Evolutionary conservation across 2,797 vertebrate species (phyloP).

Genomic region (Lacerta viridis): DNA sequence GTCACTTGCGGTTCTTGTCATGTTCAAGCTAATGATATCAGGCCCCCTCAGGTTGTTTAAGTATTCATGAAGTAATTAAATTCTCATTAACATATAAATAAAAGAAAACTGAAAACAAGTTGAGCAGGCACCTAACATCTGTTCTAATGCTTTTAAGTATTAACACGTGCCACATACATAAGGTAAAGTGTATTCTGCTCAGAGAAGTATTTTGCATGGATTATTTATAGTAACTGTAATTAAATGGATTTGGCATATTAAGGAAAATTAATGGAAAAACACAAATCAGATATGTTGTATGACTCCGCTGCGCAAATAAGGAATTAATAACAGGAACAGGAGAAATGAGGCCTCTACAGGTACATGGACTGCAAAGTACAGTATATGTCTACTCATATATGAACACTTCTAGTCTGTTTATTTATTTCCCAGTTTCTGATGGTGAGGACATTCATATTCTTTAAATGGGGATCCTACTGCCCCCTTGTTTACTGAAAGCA

Average conservation of each 20-base stretch:
- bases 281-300: slow-evolving; percentile 69
- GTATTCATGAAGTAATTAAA: slow-evolving; percentile 91
- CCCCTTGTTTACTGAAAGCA: too few species aligned
- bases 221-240: slow-evolving; percentile 85
- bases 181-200: slow-evolving; percentile 81
- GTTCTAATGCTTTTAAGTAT: slow-evolving; percentile 87
- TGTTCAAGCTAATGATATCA: slow-evolving; percentile 89
- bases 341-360: slow-evolving; percentile 39
- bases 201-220: slow-evolving; percentile 79
- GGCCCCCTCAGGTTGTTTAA: slow-evolving; percentile 88
- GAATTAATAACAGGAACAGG: slow-evolving; percentile 60
- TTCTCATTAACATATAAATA: slow-evolving; percentile 92
- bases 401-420: not conserved
- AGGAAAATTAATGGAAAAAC: slow-evolving; percentile 76
- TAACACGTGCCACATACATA: slow-evolving; percentile 81
- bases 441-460: not conserved
- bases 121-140: slow-evolving; percentile 88
- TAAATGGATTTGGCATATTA: slow-evolving; percentile 81
- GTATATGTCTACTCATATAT: slow-evolving; percentile 18
- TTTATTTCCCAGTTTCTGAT: not conserved
- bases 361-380: not conserved
- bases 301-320: slow-evolving; percentile 68
- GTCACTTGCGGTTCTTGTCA: slow-evolving; percentile 87
- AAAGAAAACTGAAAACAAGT: slow-evolving; percentile 88
- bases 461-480: not conserved